Percentiles rank a stretch among this genome's conserved stretches.
phyloP scores from a whole-genome alignment of 2,113 vertebrate genomes.

The Phainopepla nitens region DNA sequence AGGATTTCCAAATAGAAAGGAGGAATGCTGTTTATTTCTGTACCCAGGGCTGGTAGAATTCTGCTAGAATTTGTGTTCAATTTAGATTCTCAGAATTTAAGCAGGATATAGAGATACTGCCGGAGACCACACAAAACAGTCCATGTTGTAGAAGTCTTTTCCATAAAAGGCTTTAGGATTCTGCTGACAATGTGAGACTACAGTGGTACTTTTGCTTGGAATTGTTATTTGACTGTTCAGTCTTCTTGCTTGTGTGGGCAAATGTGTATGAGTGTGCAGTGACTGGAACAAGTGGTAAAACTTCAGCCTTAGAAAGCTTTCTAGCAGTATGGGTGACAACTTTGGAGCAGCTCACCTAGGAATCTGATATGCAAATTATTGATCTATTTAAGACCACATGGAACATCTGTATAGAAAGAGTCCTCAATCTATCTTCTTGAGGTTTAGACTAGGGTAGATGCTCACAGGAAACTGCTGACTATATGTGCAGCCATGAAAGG shows the following conservation, averaged over 20 bases:
- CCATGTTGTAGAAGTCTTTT: not conserved
- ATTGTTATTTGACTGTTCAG: not conserved
- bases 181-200: not conserved
- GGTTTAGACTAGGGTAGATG: not conserved
- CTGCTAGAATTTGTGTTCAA: not conserved
- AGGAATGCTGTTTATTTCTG: conserved; percentile 8
- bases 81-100: not conserved
- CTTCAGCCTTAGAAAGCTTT: not conserved
- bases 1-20: not conserved
- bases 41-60: not conserved
- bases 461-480: not conserved
- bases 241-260: not conserved
- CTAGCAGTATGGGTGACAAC: not conserved
- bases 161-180: not conserved
- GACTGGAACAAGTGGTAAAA: not conserved
- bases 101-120: not conserved
- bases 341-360: not conserved
- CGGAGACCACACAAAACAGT: not conserved
- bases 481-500: not conserved
- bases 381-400: not conserved
- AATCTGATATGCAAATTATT: not conserved
- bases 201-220: not conserved
- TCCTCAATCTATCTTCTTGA: not conserved
- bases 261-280: not conserved
- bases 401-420: not conserved